Evolutionary conservation across 2,888 invertebrate species (phyloP).

Genomic region (Nowickia ferox): DNA sequence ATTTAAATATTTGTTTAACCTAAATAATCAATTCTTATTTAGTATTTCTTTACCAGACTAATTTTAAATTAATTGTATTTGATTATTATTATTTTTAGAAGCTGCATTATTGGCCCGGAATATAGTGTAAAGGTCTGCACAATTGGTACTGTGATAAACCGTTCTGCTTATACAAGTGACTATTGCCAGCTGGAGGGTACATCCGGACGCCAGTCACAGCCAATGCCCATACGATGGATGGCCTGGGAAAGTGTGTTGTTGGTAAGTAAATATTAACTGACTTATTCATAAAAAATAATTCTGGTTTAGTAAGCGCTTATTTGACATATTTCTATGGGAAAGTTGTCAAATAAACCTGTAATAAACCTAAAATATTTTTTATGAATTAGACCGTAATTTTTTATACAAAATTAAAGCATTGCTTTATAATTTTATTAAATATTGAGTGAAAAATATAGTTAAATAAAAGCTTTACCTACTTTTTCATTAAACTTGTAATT

Average conservation of each 20-base stretch:
- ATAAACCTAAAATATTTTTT: too few relatives aligned
- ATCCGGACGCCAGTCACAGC: conserved; percentile 84
- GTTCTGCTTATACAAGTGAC: conserved; percentile 89
- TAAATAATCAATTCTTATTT: too few relatives aligned
- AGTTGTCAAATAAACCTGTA: too few relatives aligned
- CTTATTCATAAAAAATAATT: too few relatives aligned
- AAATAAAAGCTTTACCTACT: conserved; percentile 4
- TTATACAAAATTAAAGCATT: too few relatives aligned
- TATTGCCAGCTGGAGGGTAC: conserved; percentile 91
- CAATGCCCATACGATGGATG: conserved; percentile 93
- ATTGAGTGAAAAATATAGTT: too few relatives aligned
- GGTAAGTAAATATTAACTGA: conserved; percentile 85
- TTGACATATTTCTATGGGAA: too few relatives aligned
- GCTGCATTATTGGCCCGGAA: conserved; percentile 91
- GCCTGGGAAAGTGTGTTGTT: conserved; percentile 92
- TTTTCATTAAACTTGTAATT: not conserved
- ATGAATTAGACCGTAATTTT: too few relatives aligned
- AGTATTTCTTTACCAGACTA: too few relatives aligned
- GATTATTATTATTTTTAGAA: conserved; percentile 84
- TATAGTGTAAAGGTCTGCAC: conserved; percentile 90
- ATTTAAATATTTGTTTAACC: too few relatives aligned
- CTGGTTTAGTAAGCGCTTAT: too few relatives aligned
- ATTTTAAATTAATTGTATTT: not conserved
- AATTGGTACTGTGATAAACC: conserved; percentile 87
- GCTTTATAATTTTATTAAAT: too few relatives aligned